Evolutionary conservation across 2,797 vertebrate genomes (phyloP).

Genomic region (Crocidura indochinensis): DNA sequence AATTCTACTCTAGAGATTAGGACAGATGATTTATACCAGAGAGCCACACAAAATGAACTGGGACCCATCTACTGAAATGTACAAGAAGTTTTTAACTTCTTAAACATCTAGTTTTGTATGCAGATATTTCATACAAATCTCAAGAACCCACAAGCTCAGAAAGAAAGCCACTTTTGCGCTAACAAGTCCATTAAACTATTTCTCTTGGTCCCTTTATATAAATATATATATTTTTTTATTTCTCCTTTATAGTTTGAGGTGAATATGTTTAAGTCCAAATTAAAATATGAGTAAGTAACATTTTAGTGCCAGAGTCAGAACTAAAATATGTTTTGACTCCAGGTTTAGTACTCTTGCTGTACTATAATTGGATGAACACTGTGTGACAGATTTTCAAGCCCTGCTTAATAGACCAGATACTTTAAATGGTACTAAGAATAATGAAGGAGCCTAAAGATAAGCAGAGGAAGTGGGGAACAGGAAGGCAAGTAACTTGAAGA

Average conservation of each 20-base stretch:
- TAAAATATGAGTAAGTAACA: neutral
- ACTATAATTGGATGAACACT: neutral
- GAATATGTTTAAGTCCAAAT: constrained; percentile 34
- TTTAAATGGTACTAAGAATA: constrained; percentile 58
- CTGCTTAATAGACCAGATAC: neutral
- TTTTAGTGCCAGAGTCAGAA: constrained; percentile 27
- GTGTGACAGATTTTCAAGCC: constrained; percentile 47
- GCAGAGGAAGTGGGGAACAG: neutral
- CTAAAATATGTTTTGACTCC: constrained; percentile 35
- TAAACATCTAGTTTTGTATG: too few relatives aligned
- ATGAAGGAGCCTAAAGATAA: neutral
- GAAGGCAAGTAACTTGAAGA: neutral
- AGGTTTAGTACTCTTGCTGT: constrained; percentile 1
- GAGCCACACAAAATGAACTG: too few relatives aligned
- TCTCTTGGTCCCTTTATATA: too few relatives aligned
- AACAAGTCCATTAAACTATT: too few relatives aligned
- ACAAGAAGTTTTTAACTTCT: too few relatives aligned
- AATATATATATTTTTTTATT: neutral
- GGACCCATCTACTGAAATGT: too few relatives aligned
- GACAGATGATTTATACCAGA: too few relatives aligned
- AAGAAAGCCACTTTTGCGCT: too few relatives aligned
- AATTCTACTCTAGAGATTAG: too few relatives aligned
- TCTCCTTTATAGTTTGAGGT: constrained; percentile 62
- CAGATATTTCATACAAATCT: too few relatives aligned
- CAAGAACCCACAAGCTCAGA: too few relatives aligned